Conservation (phyloP, 2,113 vertebrate genomes). For the Malurus elegans region DNA sequence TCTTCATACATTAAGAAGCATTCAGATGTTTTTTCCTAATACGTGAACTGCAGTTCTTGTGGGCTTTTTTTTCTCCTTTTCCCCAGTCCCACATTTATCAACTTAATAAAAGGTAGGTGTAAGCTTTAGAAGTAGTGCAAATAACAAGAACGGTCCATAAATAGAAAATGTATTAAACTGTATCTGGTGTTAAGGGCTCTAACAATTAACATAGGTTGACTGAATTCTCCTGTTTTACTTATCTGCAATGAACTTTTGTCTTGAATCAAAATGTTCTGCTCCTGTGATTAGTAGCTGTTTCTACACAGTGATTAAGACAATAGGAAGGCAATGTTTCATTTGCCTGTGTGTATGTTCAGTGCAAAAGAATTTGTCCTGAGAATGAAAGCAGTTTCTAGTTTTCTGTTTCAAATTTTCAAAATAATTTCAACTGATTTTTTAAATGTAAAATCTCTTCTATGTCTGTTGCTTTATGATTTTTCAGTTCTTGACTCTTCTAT, state of each 20-base stretch:
- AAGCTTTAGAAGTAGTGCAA: not conserved
- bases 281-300: not conserved
- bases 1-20: not conserved
- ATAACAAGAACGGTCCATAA: not conserved
- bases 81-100: not conserved
- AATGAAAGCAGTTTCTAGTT: not conserved
- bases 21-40: not conserved
- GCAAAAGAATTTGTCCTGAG: not conserved
- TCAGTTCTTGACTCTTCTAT: not conserved
- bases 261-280: not conserved
- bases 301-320: not conserved
- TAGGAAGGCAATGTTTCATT: not conserved
- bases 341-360: not conserved
- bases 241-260: not conserved
- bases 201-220: not conserved
- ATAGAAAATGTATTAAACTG: conserved; percentile 19
- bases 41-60: not conserved
- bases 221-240: not conserved
- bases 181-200: not conserved
- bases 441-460: not conserved
- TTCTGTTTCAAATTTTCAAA: not conserved
- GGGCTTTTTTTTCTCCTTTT: not conserved
- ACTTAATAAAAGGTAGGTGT: not conserved
- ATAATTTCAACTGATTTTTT: not conserved
- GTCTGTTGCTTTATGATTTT: not conserved